Evolutionary conservation across 2,113 vertebrate genomes (phyloP).

Genomic region (Cyprinodon tularosa): DNA sequence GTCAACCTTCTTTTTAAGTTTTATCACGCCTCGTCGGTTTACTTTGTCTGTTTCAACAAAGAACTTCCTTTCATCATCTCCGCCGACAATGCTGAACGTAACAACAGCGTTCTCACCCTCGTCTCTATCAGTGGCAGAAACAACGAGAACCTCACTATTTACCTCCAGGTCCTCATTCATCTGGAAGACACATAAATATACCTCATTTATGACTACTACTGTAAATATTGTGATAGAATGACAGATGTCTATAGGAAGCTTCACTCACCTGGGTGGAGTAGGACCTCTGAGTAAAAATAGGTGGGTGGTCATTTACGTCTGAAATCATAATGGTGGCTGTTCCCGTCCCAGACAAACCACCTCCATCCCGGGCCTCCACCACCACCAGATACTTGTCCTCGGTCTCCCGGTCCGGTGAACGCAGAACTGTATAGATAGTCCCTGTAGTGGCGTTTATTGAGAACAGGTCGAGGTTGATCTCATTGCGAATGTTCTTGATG

Average conservation of each 20-base stretch:
- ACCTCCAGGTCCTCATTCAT: constrained; percentile 83
- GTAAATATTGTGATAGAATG: background rate
- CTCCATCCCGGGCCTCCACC: constrained; percentile 88
- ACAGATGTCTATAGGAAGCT: background rate
- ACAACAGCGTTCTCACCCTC: constrained; percentile 86
- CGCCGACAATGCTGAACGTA: constrained; percentile 86
- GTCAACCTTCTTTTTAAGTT: constrained; percentile 84
- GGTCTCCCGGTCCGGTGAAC: constrained; percentile 86
- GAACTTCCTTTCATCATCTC: constrained; percentile 88
- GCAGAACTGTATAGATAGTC: constrained; percentile 83
- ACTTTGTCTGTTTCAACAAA: constrained; percentile 87
- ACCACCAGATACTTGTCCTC: constrained; percentile 84
- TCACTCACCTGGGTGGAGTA: constrained; percentile 75
- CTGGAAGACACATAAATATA: constrained; percentile 43
- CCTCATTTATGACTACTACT: background rate
- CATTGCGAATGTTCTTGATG: constrained; percentile 85
- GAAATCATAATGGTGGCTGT: constrained; percentile 87
- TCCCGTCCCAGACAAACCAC: constrained; percentile 86
- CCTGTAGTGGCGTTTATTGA: constrained; percentile 84
- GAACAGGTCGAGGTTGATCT: constrained; percentile 89
- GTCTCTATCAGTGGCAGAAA: constrained; percentile 85
- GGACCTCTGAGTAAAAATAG: constrained; percentile 84
- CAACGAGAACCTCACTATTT: constrained; percentile 82
- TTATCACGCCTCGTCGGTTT: constrained; percentile 80
- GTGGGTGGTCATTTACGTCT: constrained; percentile 89